These are phyloP conservation scores for Nemopilema nomurai DNA, from an alignment of 30 jellyfish, hydroid and myxozoan species.

Conservation along the genomic window DNA sequence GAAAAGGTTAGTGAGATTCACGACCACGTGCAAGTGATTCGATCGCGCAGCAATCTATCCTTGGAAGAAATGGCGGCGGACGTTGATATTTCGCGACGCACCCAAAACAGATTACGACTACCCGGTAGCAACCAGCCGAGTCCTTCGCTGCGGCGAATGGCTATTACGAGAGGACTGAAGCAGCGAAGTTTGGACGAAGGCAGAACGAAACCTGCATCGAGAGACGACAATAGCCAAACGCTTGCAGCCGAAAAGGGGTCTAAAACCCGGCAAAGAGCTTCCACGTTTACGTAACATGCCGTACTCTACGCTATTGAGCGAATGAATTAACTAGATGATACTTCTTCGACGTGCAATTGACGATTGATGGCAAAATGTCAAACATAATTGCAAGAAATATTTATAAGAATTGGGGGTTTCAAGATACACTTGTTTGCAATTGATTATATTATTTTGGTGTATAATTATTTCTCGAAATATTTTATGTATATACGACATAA, in stretches of 20 bases:
- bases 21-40: slow-evolving; percentile 1
- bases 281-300: not conserved
- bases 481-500: too few relatives aligned
- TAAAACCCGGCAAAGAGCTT: not conserved
- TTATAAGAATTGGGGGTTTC: too few relatives aligned
- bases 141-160: not conserved
- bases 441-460: too few relatives aligned
- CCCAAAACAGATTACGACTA: not conserved
- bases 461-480: too few relatives aligned
- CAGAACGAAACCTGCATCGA: not conserved
- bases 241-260: not conserved
- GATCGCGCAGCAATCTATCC: slow-evolving; percentile 5
- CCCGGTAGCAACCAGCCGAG: not conserved
- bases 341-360: too few relatives aligned
- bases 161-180: not conserved
- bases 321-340: too few relatives aligned
- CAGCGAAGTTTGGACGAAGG: slow-evolving; percentile 26
- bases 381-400: too few relatives aligned
- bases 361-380: too few relatives aligned
- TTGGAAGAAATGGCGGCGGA: not conserved
- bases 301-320: not conserved
- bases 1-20: slow-evolving; percentile 20
- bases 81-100: not conserved
- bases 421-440: too few relatives aligned
- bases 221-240: not conserved